A percentile compares a stretch with the other conserved stretches of the same genome.
Conservation (phyloP, 1,140 invertebrate genomes). For the Xylocopa sonorina region DNA sequence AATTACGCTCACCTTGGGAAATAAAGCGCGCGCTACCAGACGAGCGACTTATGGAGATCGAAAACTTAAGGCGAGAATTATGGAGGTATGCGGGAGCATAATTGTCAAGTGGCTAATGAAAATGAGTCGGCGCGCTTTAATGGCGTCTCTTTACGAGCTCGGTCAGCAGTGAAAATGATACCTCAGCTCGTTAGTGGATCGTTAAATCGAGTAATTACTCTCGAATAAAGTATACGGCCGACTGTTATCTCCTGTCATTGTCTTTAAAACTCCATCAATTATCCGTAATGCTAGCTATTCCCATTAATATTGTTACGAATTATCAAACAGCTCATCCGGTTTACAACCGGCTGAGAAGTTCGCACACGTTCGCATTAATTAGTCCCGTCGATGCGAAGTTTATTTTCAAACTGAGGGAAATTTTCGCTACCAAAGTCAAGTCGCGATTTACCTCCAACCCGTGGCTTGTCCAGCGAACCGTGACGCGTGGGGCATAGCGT, state of each 20-base stretch:
- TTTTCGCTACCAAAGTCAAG: slow-evolving; percentile 14
- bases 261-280: slow-evolving; percentile 3
- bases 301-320: background rate
- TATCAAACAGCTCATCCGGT: background rate
- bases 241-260: slow-evolving; percentile 55
- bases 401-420: too few species aligned
- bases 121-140: slow-evolving; percentile 8
- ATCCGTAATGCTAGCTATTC: background rate
- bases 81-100: background rate
- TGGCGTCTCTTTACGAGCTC: slow-evolving; percentile 18
- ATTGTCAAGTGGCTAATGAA: background rate
- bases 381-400: too few species aligned
- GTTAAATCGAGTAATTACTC: slow-evolving; percentile 51
- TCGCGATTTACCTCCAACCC: slow-evolving; percentile 36
- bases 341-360: too few species aligned
- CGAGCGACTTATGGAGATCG: too few species aligned
- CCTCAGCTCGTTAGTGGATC: slow-evolving; percentile 55
- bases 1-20: background rate
- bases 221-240: slow-evolving; percentile 24
- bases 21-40: too few species aligned
- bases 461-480: slow-evolving; percentile 26
- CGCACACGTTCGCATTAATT: too few species aligned
- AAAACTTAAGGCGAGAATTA: background rate
- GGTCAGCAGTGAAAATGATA: slow-evolving; percentile 30
- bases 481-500: slow-evolving; percentile 45